Percentiles rank a stretch among this genome's conserved stretches.
Conservation (phyloP, 2,888 invertebrate genomes). For the Tortrix viridana region DNA sequence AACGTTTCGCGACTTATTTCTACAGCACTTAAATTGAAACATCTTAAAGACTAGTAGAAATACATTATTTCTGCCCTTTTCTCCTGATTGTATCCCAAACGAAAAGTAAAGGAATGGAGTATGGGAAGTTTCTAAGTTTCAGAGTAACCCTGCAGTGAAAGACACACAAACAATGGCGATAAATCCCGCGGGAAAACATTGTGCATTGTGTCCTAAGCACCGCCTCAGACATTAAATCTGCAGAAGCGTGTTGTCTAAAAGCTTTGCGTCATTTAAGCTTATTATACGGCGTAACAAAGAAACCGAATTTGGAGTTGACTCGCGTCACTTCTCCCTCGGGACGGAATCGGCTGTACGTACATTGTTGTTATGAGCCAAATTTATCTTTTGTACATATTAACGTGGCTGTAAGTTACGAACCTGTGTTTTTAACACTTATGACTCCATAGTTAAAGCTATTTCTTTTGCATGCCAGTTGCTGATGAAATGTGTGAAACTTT, state of each 20-base stretch:
- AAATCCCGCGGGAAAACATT: constrained; percentile 55
- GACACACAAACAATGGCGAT: constrained; percentile 41
- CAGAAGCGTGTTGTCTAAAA: constrained; percentile 69
- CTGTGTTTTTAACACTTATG: no score
- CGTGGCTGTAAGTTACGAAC: no score
- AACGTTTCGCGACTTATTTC: no score
- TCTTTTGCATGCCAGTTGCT: no score
- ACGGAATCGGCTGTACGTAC: not conserved
- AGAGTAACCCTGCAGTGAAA: constrained; percentile 25
- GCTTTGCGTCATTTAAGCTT: constrained; percentile 70
- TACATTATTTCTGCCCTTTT: no score
- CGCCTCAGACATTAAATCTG: constrained; percentile 59
- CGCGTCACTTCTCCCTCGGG: constrained; percentile 47
- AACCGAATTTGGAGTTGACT: constrained; percentile 55
- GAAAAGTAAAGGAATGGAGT: no score
- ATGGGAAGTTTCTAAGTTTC: no score
- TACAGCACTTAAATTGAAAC: no score
- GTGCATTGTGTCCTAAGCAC: constrained; percentile 54
- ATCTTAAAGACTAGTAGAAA: no score
- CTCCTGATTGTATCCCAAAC: no score
- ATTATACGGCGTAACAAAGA: constrained; percentile 64
- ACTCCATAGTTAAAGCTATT: no score
- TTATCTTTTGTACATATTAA: not conserved
- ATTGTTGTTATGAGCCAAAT: not conserved
- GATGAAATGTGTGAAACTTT: no score